A percentile compares a stretch with the other conserved stretches of the same genome.
phyloP scores from a whole-genome alignment of 2,797 vertebrate species.

The Betta splendens region DNA sequence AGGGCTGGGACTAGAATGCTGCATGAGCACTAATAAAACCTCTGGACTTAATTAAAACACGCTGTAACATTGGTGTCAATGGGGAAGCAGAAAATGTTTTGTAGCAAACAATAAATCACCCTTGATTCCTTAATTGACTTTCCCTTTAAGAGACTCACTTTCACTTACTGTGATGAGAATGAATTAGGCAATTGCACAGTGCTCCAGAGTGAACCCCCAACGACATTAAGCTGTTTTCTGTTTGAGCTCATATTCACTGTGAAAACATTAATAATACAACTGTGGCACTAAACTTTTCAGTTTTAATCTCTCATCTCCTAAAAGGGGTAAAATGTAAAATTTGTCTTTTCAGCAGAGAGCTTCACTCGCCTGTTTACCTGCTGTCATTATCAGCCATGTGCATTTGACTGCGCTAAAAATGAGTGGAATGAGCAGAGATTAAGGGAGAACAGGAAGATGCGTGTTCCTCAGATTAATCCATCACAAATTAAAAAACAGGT shows the following conservation, averaged over 20 bases:
- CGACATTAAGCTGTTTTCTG: too few relatives aligned
- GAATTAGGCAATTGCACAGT: slow-evolving; percentile 50
- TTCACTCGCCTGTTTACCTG: background rate
- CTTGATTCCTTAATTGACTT: slow-evolving; percentile 54
- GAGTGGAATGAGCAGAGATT: background rate
- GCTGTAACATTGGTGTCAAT: slow-evolving; percentile 57
- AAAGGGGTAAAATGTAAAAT: slow-evolving; percentile 2
- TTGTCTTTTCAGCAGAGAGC: background rate
- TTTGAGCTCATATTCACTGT: background rate
- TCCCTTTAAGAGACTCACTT: slow-evolving; percentile 44
- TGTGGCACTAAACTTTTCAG: too few relatives aligned
- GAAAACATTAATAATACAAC: background rate
- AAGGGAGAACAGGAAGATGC: background rate
- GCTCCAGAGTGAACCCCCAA: slow-evolving; percentile 20
- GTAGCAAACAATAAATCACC: slow-evolving; percentile 62
- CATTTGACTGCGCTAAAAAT: background rate
- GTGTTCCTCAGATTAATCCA: background rate
- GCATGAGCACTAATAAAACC: slow-evolving; percentile 16
- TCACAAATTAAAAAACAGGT: slow-evolving; percentile 24
- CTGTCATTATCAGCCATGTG: background rate
- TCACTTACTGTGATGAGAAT: slow-evolving; percentile 68
- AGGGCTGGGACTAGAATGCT: slow-evolving; percentile 4
- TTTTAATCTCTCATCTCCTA: background rate
- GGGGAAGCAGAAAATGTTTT: slow-evolving; percentile 50
- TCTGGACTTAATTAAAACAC: slow-evolving; percentile 54